phyloP scores from a whole-genome alignment of 1,140 invertebrate species.

The Meteorus sp. region DNA sequence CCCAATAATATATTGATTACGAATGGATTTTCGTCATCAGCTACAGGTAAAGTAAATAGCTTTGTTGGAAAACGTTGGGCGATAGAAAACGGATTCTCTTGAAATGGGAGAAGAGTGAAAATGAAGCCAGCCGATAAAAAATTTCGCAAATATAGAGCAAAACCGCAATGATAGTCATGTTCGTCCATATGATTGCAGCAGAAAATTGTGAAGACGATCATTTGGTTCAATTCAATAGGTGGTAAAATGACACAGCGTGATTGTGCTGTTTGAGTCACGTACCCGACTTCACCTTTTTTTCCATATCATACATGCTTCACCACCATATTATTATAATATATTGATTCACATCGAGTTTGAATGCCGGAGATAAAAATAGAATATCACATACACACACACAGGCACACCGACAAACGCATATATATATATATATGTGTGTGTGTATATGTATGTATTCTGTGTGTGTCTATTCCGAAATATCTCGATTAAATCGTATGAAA shows the following conservation, averaged over 20 bases:
- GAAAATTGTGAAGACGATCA: conserved; percentile 58
- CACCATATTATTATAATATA: too few relatives aligned
- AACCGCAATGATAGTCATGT: conserved; percentile 53
- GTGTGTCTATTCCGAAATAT: too few relatives aligned
- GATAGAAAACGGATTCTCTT: too few relatives aligned
- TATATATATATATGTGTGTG: conserved; percentile 27
- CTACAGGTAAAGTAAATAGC: too few relatives aligned
- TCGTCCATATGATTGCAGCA: conserved; percentile 60
- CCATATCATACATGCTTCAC: too few relatives aligned
- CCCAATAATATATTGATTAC: too few relatives aligned
- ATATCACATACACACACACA: conserved; percentile 40
- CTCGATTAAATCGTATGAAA: too few relatives aligned
- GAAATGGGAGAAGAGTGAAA: background rate
- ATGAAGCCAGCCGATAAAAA: too few relatives aligned
- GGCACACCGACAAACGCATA: conserved; percentile 34
- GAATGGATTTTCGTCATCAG: too few relatives aligned
- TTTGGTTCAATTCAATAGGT: conserved; percentile 61
- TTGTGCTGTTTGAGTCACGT: conserved; percentile 60
- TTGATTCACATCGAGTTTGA: conserved; percentile 48
- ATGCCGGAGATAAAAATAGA: conserved; percentile 44
- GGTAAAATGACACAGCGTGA: conserved; percentile 57
- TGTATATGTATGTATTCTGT: conserved; percentile 32
- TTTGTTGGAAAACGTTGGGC: too few relatives aligned
- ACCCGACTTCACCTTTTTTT: conserved; percentile 61
- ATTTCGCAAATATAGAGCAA: too few relatives aligned